phyloP scores from a whole-genome alignment of 1,140 invertebrate species.

The Penaeus vannamei region DNA sequence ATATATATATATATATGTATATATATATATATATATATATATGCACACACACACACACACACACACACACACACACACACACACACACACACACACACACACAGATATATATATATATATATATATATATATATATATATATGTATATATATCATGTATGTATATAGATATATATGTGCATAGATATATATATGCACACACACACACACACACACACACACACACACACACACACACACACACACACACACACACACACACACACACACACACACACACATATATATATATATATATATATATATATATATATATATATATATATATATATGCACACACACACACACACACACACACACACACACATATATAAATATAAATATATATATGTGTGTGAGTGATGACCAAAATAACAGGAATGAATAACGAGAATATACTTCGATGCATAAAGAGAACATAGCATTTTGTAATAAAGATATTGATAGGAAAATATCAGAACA shows the following conservation, averaged over 20 bases:
- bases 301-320: constrained; percentile 30
- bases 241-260: background rate
- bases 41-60: background rate
- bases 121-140: background rate
- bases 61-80: background rate
- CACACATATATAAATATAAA: constrained; percentile 10
- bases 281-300: background rate
- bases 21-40: constrained; percentile 41
- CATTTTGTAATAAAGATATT: too few species aligned
- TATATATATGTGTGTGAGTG: constrained; percentile 7
- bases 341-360: too few species aligned
- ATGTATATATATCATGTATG: background rate
- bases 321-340: constrained; percentile 21
- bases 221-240: constrained; percentile 30
- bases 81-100: too few species aligned
- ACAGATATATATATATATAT: too few species aligned
- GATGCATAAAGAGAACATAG: too few species aligned
- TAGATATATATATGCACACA: constrained; percentile 34
- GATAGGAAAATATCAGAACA: too few species aligned
- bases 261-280: background rate
- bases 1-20: constrained; percentile 18
- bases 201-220: constrained; percentile 20
- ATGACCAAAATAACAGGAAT: too few species aligned
- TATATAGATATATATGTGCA: constrained; percentile 40
- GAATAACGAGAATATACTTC: too few species aligned